Percentiles rank a stretch among this genome's conserved stretches.
Evolutionary conservation across 2,888 invertebrate species (phyloP).

Genomic region (Dicycla oo): DNA sequence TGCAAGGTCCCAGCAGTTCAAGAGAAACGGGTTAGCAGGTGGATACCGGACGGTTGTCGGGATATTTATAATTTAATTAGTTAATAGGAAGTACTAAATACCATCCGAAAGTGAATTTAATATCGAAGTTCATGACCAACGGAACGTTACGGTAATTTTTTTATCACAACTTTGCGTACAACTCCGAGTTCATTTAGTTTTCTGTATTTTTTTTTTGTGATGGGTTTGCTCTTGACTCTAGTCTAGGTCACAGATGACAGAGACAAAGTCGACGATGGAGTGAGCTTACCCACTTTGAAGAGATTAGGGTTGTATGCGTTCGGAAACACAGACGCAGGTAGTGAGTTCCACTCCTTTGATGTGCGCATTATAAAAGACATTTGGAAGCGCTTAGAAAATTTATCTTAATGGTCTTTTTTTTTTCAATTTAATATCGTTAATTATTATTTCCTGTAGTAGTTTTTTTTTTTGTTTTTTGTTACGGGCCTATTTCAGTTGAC

Average conservation of each 20-base stretch:
- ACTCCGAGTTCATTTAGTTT: background rate
- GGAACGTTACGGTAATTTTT: background rate
- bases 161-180: background rate
- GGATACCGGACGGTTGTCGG: background rate
- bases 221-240: too few species aligned
- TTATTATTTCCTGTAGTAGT: background rate
- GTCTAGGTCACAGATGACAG: too few species aligned
- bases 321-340: too few species aligned
- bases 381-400: too few species aligned
- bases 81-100: constrained; percentile 39
- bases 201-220: background rate
- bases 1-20: constrained; percentile 41
- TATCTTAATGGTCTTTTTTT: background rate
- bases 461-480: too few species aligned
- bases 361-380: too few species aligned
- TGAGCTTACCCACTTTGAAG: too few species aligned
- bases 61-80: constrained; percentile 43
- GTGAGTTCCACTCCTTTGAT: too few species aligned
- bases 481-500: too few species aligned
- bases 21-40: constrained; percentile 43
- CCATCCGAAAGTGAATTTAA: constrained; percentile 21
- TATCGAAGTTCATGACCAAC: constrained; percentile 32
- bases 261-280: too few species aligned
- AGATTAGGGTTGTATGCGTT: too few species aligned
- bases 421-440: too few species aligned